These are phyloP conservation scores for Eclectus roratus DNA, from an alignment of 2,113 vertebrate genomes.

Conservation along the genomic window DNA sequence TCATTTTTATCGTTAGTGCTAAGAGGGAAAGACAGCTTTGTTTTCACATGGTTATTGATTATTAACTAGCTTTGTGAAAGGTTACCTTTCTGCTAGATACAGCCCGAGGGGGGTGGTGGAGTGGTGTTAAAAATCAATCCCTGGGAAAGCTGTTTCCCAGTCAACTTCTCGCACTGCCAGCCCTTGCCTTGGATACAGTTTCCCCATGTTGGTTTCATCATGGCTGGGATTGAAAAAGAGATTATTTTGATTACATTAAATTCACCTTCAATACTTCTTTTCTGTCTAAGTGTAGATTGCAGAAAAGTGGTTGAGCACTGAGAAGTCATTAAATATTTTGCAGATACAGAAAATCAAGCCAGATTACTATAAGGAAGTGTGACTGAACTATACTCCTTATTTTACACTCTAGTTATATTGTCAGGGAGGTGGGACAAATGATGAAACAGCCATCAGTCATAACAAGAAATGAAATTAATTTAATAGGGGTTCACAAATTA, in stretches of 20 bases:
- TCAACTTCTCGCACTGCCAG: neutral
- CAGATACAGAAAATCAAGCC: neutral
- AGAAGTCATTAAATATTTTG: neutral
- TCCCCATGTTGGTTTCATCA: neutral
- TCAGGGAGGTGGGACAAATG: neutral
- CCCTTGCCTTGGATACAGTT: neutral
- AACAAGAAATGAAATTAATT: neutral
- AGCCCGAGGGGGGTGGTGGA: neutral
- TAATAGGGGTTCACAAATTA: neutral
- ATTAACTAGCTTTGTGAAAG: slow-evolving; percentile 77
- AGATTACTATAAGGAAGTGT: neutral
- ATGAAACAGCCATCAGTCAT: neutral
- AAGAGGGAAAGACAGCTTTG: slow-evolving; percentile 61
- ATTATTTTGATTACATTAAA: neutral
- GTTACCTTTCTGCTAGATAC: slow-evolving; percentile 64
- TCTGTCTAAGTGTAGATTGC: neutral
- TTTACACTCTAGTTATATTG: neutral
- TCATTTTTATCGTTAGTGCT: slow-evolving; percentile 54
- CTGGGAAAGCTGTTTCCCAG: slow-evolving; percentile 61
- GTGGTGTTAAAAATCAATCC: slow-evolving; percentile 70
- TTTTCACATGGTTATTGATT: slow-evolving; percentile 79
- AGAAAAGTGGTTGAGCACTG: neutral
- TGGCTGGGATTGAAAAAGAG: neutral
- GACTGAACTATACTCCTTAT: neutral
- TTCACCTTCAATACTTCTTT: neutral